A percentile compares a stretch with the other conserved stretches of the same genome.
phyloP scores from a whole-genome alignment of 2,888 invertebrate species.

The Pseudoips prasinana region DNA sequence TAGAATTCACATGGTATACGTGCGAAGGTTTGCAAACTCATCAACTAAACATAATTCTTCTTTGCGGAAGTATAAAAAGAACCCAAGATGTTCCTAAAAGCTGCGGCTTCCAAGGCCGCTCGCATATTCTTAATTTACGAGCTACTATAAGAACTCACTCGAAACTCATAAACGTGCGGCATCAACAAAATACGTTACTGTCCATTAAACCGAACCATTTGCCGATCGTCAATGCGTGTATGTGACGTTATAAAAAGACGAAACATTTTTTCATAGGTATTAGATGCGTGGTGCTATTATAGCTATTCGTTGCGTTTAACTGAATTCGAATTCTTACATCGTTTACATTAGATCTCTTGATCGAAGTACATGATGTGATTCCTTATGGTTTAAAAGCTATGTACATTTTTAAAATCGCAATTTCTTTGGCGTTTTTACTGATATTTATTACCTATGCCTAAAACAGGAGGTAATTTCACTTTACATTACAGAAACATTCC shows the following conservation, averaged over 20 bases:
- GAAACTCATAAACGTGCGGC: slow-evolving; percentile 36
- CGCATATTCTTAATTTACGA: slow-evolving; percentile 39
- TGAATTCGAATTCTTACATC: too few species aligned
- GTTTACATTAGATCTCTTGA: too few species aligned
- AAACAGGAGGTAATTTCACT: too few species aligned
- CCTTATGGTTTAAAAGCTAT: too few species aligned
- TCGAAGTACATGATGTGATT: too few species aligned
- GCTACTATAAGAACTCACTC: slow-evolving; percentile 39
- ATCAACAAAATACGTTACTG: slow-evolving; percentile 43
- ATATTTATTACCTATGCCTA: too few species aligned
- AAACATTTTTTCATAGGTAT: slow-evolving; percentile 15
- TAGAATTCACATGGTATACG: too few species aligned
- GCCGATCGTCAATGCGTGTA: slow-evolving; percentile 37
- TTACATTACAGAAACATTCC: too few species aligned
- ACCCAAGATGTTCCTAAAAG: slow-evolving; percentile 23
- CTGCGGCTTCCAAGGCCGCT: slow-evolving; percentile 2
- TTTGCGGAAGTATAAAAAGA: slow-evolving; percentile 7
- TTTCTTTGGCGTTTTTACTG: too few species aligned
- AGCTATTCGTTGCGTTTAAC: slow-evolving; percentile 1
- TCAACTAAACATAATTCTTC: not conserved
- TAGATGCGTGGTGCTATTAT: slow-evolving; percentile 3
- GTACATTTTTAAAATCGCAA: too few species aligned
- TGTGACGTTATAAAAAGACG: slow-evolving; percentile 40
- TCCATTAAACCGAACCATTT: slow-evolving; percentile 34
- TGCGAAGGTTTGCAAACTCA: too few species aligned